Conservation (phyloP, 1,140 invertebrate species). For the Drosophila busckii region DNA sequence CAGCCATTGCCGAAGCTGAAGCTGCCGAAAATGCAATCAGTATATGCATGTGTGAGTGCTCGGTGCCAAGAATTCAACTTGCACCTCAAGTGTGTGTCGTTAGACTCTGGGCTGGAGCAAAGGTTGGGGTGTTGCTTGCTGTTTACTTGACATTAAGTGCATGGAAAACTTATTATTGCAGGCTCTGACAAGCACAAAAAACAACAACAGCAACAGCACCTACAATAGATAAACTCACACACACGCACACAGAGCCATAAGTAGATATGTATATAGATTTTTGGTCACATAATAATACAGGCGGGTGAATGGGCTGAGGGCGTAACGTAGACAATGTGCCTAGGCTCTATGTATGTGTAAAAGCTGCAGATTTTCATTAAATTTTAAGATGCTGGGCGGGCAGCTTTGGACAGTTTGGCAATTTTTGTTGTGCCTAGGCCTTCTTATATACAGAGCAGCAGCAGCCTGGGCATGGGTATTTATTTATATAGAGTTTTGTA, state of each 20-base stretch:
- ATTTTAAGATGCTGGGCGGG: conserved; percentile 53
- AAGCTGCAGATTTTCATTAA: conserved; percentile 63
- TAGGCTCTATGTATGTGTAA: conserved; percentile 12
- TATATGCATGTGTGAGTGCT: no score
- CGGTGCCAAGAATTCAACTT: conserved; percentile 10
- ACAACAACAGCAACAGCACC: conserved; percentile 49
- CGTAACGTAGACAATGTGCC: conserved; percentile 5
- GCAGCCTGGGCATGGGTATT: background rate
- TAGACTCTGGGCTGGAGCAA: background rate
- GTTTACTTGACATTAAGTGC: conserved; percentile 76
- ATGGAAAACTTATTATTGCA: conserved; percentile 75
- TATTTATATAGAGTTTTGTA: conserved; percentile 40
- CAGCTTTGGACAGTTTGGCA: conserved; percentile 46
- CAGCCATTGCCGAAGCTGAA: conserved; percentile 43
- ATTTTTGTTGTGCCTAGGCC: conserved; percentile 60
- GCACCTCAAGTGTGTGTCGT: conserved; percentile 27
- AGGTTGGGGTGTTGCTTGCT: conserved; percentile 20
- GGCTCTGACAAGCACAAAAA: conserved; percentile 65
- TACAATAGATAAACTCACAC: conserved; percentile 3
- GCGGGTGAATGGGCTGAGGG: conserved; percentile 5
- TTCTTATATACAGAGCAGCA: conserved; percentile 1
- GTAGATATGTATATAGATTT: conserved; percentile 44
- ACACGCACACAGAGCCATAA: conserved; percentile 14
- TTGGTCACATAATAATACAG: conserved; percentile 31
- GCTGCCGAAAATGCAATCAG: conserved; percentile 40